Base-by-base conservation (phyloP, 2,797 vertebrate species). In the Rhabdomys pumilio region DNA sequence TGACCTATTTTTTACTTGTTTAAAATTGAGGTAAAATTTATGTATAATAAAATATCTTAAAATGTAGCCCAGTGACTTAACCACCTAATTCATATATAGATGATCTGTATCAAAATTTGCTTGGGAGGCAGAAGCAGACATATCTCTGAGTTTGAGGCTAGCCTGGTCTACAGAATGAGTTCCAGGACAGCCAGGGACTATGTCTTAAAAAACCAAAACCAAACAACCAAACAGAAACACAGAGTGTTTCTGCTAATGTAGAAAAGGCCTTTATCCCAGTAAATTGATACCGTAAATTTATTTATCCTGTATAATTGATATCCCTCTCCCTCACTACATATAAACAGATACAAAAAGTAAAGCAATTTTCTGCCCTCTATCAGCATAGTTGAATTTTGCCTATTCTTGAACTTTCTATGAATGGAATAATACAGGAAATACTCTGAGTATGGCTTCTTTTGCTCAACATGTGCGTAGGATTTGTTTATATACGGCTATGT, bases 1-100 rank as follows among this genome's bases (percentile, higher is more conserved):
- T 93, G 19, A 82, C 63, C 34, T 91, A 85, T 69, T 94, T 96
- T 96, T 96, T 85, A 47, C 47, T 95, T 90, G 26, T 90, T 95
- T 59, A 84, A 92, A 77, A 93, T 77, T 77, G 53, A 90, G 85
- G 31, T 86, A 61, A 82, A 87, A 22, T 95, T 94, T 77, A 84
- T 80, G 17, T 53, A 44, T 44, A 94, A 65, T 15, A 86, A 92
- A 89, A 93, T 38, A 38, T 79, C 34, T 75, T 76, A 59, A 75
- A 75, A 57, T 88, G 69, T 59, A 57, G 29, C n/a, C 20, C 67
- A 95, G 24, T 90, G 61, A 94, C 81, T 94, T 82, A 83, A 63
- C 38, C 29, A 47, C 63, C 50, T 67, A n/a, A 67, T 67, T 85
- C 11, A 67, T n/a, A 50, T 67, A 50, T 67, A 85, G 31, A 6